Conservation (phyloP, 2,888 invertebrate species). For the Chaetoderma sp. region DNA sequence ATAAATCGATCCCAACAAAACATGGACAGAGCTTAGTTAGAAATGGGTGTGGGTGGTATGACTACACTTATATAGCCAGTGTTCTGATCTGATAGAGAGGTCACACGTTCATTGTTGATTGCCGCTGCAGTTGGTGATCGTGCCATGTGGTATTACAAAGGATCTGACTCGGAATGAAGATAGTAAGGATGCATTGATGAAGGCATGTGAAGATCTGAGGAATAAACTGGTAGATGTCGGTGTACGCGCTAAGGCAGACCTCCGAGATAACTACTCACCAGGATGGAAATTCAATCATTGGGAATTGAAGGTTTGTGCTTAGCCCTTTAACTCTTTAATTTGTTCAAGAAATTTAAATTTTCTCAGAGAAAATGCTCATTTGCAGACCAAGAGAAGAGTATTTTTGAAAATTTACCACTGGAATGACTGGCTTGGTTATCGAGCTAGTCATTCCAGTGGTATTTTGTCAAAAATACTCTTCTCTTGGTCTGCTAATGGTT, state of each 20-base stretch:
- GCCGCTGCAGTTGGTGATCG: constrained; percentile 82
- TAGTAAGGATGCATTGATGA: constrained; percentile 60
- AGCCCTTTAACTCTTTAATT: background rate
- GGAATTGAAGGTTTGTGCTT: constrained; percentile 83
- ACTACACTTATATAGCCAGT: too few relatives aligned
- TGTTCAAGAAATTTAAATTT: background rate
- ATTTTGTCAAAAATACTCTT: too few relatives aligned
- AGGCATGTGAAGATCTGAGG: constrained; percentile 74
- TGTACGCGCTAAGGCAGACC: constrained; percentile 86
- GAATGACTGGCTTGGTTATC: too few relatives aligned
- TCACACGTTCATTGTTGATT: too few relatives aligned
- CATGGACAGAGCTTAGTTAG: too few relatives aligned
- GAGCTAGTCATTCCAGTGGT: too few relatives aligned
- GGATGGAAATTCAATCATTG: constrained; percentile 99
- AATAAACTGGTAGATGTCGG: constrained; percentile 75
- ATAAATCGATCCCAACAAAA: too few relatives aligned
- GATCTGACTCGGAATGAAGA: constrained; percentile 80
- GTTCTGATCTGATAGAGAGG: too few relatives aligned
- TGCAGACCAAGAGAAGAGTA: background rate
- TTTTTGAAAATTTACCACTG: too few relatives aligned
- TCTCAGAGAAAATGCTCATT: background rate
- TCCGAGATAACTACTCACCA: constrained; percentile 94
- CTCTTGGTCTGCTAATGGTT: too few relatives aligned
- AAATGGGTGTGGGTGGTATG: too few relatives aligned
- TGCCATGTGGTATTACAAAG: constrained; percentile 94